Evolutionary conservation across 2,888 invertebrate species (phyloP), one percentile per base, ranked within the genome.

Genomic region (Perithous albicinctus): DNA sequence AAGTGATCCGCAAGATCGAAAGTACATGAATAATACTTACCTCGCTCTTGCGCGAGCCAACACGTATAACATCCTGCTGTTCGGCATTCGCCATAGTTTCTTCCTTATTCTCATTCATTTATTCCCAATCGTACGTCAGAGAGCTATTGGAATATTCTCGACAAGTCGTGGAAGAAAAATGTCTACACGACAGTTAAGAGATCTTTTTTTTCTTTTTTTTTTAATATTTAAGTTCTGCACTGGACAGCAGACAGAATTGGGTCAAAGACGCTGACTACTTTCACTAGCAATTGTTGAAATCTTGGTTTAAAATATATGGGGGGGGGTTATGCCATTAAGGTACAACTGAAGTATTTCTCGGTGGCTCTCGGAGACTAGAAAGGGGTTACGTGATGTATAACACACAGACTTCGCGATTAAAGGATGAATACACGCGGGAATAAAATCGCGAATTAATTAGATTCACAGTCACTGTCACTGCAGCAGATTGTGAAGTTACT

Each of bases 1-100:
- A 54, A 56, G 56, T 56, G 26, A 56, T 56, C n/a, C 5, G 56
- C 29, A 32, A 59, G 15, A 59, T 32, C 51, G 69, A 51, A 38
- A 23, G 51, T 66, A 10, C 46, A 29, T 29, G 15, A n/a, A n/a
- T n/a, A n/a, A n/a, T 76, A 46, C 94, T 93, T 93, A 97, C 97
- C 95, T 97, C 96, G 91, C 97, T 97, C 93, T 97, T 97, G 87
- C 97, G 94, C 61, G 97, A 97, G 77, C 97, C 97, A 78, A 97
- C 97, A 86, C 95, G 95, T 86, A 97, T 96, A 87, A 94, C 93
- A 86, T 92, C 91, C 74, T 80, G 35, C 59, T 84, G 70, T 56
- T 83, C 80, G 64, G 63, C 66, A 69, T 67, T 81, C 81, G 76
- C 79, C 84, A 85, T 85, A 67, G 64, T 81, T 73, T 67, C 67